Percentiles rank a stretch among this genome's conserved stretches.
phyloP scores from a whole-genome alignment of 2,113 vertebrate genomes.

The Aviceda subcristata region DNA sequence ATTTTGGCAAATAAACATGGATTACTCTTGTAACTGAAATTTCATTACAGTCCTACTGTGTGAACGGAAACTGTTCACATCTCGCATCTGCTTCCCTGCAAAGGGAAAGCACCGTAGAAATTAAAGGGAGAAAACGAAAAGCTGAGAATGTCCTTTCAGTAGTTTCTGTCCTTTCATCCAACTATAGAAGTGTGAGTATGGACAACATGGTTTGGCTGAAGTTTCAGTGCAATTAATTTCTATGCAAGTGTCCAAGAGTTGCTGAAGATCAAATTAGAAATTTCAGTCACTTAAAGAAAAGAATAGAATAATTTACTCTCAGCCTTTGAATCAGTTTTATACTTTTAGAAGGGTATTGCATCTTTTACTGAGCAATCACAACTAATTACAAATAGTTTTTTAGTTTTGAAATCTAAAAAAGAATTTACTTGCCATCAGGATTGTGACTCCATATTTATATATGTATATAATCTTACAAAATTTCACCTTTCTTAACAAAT shows the following conservation, averaged over 20 bases:
- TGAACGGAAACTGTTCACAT: neutral
- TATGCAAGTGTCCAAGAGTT: neutral
- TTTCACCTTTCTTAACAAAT: neutral
- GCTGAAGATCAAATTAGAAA: neutral
- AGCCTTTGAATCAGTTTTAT: neutral
- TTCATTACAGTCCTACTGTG: neutral
- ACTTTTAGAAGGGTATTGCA: neutral
- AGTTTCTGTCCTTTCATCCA: neutral
- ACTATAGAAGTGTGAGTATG: neutral
- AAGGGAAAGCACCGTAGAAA: neutral
- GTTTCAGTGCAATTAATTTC: neutral
- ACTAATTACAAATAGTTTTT: neutral
- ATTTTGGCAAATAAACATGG: neutral
- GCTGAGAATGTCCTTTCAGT: neutral
- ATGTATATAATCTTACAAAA: neutral
- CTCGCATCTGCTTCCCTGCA: fast-evolving
- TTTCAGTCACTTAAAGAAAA: neutral
- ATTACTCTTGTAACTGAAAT: neutral
- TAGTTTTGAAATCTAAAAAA: neutral
- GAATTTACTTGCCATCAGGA: neutral
- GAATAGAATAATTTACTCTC: neutral
- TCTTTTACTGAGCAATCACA: neutral
- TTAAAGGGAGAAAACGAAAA: neutral
- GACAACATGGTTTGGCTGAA: neutral
- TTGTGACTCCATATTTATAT: neutral